A percentile compares a stretch with the other conserved stretches of the same genome.
These are phyloP conservation scores for Calliphora vicina DNA, from an alignment of 1,140 invertebrate genomes.

Conservation along the genomic window DNA sequence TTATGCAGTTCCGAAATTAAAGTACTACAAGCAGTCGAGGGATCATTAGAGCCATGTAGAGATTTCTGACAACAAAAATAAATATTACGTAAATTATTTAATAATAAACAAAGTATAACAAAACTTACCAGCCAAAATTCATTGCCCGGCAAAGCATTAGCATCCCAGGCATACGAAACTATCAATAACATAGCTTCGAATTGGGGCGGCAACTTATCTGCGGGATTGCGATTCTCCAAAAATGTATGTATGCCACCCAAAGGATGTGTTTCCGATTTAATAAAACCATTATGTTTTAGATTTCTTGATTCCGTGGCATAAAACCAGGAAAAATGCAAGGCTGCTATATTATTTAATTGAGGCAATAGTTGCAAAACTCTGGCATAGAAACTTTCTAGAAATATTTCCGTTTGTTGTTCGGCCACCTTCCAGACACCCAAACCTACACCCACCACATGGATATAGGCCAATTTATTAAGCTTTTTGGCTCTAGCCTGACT, in stretches of 20 bases:
- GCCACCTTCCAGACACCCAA: slow-evolving; percentile 53
- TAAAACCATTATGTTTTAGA: slow-evolving; percentile 44
- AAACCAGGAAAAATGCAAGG: slow-evolving; percentile 61
- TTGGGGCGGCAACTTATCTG: slow-evolving; percentile 26
- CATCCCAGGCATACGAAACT: slow-evolving; percentile 74
- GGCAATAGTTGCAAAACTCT: slow-evolving; percentile 46
- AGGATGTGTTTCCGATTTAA: slow-evolving; percentile 45
- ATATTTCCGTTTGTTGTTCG: slow-evolving; percentile 46
- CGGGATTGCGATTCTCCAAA: slow-evolving; percentile 48
- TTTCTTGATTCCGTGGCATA: slow-evolving; percentile 36
- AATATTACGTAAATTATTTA: not conserved
- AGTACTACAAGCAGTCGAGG: slow-evolving; percentile 70
- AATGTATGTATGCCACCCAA: slow-evolving; percentile 49
- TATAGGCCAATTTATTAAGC: slow-evolving; percentile 47
- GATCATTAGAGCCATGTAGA: slow-evolving; percentile 67
- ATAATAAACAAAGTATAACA: not conserved
- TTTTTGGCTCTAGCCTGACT: slow-evolving; percentile 42
- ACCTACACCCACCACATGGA: slow-evolving; percentile 56
- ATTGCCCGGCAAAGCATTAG: slow-evolving; percentile 72
- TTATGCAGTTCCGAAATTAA: slow-evolving; percentile 70
- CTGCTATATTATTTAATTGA: slow-evolving; percentile 47
- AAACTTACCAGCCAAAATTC: slow-evolving; percentile 65
- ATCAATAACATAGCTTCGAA: slow-evolving; percentile 61
- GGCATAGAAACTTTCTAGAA: slow-evolving; percentile 54
- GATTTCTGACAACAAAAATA: too few relatives aligned